Conservation (phyloP, 64 coral and sea anemone species). For the Stichodactyla helianthus region DNA sequence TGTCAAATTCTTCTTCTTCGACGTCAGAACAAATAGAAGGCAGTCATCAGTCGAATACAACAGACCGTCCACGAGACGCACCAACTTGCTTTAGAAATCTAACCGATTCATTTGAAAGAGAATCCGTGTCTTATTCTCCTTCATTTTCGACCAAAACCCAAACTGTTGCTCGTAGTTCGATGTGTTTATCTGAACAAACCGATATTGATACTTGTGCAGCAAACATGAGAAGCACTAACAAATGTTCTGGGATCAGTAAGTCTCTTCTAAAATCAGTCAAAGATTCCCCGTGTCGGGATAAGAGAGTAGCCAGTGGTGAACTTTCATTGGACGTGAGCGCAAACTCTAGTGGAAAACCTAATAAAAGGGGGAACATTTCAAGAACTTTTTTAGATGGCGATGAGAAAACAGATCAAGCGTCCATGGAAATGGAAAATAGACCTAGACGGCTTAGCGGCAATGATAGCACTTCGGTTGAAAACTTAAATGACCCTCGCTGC, state of each 20-base stretch:
- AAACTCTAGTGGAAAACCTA: neutral
- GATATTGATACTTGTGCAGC: neutral
- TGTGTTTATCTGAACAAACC: neutral
- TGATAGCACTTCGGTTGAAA: neutral
- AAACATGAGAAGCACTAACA: neutral
- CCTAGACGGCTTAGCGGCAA: neutral
- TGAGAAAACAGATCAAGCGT: neutral
- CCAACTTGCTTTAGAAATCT: neutral
- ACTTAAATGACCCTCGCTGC: neutral
- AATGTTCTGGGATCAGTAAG: neutral
- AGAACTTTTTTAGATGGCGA: neutral
- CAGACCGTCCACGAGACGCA: neutral
- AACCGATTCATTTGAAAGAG: neutral
- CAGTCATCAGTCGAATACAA: neutral
- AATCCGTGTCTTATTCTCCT: neutral
- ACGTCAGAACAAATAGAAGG: neutral
- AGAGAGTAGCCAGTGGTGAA: neutral
- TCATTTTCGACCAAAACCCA: neutral
- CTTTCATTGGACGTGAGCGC: neutral
- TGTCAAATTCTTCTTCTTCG: neutral
- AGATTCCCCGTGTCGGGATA: neutral
- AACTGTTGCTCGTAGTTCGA: neutral
- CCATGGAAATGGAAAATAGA: neutral
- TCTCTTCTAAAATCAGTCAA: neutral
- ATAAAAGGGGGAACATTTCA: neutral